phyloP scores from a whole-genome alignment of 2,797 vertebrate species.

The Ispidina lecontei region DNA sequence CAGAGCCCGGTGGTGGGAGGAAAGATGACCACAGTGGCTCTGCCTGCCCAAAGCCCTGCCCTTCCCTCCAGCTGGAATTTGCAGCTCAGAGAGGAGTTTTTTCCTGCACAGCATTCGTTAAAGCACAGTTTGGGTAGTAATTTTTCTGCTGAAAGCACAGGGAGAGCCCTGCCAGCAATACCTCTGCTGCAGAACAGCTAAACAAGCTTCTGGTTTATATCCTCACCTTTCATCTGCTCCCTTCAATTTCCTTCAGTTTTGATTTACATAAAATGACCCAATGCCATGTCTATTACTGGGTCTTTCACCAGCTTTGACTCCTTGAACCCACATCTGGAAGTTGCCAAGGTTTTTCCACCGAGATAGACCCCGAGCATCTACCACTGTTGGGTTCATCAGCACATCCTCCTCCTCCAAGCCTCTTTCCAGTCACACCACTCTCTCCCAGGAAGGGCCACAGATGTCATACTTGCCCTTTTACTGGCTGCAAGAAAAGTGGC shows the following conservation, averaged over 20 bases:
- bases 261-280: not conserved
- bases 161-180: not conserved
- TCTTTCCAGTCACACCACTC: not conserved
- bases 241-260: not conserved
- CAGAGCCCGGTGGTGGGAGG: not conserved
- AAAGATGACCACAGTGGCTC: not conserved
- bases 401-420: not conserved
- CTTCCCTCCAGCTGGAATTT: not conserved
- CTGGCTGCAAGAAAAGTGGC: not conserved
- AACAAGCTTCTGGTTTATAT: not conserved
- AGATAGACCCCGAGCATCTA: not conserved
- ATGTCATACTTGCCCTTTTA: rapidly evolving
- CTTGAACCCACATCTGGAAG: not conserved
- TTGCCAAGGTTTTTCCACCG: rapidly evolving
- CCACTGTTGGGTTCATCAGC: not conserved
- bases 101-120: not conserved
- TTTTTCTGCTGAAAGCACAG: not conserved
- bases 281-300: rapidly evolving
- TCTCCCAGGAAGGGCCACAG: not conserved
- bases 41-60: not conserved
- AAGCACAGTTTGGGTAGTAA: not conserved
- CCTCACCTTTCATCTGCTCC: not conserved
- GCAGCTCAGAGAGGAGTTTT: not conserved
- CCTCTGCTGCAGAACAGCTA: not conserved
- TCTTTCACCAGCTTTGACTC: not conserved